Conservation (phyloP, 2,888 invertebrate species). For the Scaptomyza parva region DNA sequence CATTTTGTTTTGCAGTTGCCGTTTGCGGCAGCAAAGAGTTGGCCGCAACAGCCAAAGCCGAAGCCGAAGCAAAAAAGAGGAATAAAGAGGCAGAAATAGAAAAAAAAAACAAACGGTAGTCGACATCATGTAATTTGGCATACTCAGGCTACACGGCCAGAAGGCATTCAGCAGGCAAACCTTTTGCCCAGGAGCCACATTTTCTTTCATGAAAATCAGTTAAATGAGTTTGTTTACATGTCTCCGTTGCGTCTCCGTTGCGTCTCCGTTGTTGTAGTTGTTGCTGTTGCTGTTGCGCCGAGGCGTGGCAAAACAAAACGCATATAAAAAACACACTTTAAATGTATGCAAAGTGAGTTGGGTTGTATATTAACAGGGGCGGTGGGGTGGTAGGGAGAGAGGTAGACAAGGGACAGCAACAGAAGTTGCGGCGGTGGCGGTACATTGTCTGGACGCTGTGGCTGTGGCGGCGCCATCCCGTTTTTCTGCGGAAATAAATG, state of each 20-base stretch:
- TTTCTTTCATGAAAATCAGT: constrained; percentile 75
- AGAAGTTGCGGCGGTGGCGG: constrained; percentile 21
- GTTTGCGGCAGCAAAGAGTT: constrained; percentile 57
- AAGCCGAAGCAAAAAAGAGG: constrained; percentile 5
- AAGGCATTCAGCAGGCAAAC: constrained; percentile 32
- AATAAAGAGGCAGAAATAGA: constrained; percentile 2
- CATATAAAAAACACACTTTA: constrained; percentile 53
- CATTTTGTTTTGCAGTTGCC: constrained; percentile 52
- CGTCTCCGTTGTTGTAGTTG: constrained; percentile 10
- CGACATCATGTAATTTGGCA: constrained; percentile 61
- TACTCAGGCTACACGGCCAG: constrained; percentile 38
- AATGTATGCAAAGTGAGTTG: constrained; percentile 56
- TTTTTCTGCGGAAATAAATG: constrained; percentile 67
- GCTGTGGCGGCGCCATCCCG: constrained; percentile 30
- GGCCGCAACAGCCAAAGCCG: constrained; percentile 18
- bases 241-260: constrained; percentile 39
- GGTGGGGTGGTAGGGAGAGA: background rate
- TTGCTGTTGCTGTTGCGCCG: constrained; percentile 11
- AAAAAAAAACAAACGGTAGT: constrained; percentile 15
- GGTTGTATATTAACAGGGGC: background rate
- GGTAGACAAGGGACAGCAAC: constrained; percentile 14
- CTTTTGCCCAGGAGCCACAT: constrained; percentile 69
- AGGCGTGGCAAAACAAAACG: constrained; percentile 26
- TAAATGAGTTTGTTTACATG: constrained; percentile 80
- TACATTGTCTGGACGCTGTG: constrained; percentile 70